These are phyloP conservation scores for Antheraea assamensis DNA, from an alignment of 2,888 invertebrate genomes.

Conservation along the genomic window DNA sequence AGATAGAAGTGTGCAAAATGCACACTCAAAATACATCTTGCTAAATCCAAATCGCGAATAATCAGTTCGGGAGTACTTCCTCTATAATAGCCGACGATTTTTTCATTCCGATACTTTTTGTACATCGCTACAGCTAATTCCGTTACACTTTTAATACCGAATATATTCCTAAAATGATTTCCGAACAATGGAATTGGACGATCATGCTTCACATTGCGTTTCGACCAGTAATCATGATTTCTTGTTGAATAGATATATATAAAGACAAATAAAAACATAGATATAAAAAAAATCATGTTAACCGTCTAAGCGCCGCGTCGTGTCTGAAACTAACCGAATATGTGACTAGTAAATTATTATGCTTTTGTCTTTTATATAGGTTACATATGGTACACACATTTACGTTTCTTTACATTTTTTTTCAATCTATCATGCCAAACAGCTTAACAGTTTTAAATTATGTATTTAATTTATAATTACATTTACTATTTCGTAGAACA, in stretches of 20 bases:
- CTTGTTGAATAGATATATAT: constrained; percentile 51
- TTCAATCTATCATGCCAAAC: too few species aligned
- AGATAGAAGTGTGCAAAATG: constrained; percentile 58
- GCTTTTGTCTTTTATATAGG: background rate
- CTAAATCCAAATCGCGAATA: constrained; percentile 57
- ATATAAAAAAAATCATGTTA: constrained; percentile 37
- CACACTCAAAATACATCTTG: constrained; percentile 47
- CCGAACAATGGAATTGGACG: constrained; percentile 57
- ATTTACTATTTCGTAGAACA: too few species aligned
- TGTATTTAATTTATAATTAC: too few species aligned
- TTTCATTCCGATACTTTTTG: constrained; percentile 57
- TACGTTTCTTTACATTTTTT: too few species aligned
- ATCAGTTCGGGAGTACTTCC: constrained; percentile 57
- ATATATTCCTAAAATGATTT: constrained; percentile 47
- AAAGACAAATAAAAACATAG: constrained; percentile 33
- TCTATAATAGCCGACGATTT: constrained; percentile 60
- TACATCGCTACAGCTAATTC: constrained; percentile 50
- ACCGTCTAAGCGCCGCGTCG: background rate
- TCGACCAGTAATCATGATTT: constrained; percentile 58
- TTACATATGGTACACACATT: background rate
- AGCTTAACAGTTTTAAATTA: too few species aligned
- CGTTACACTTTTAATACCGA: constrained; percentile 46
- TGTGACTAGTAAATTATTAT: background rate
- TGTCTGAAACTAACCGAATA: background rate
- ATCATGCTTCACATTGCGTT: constrained; percentile 58